Evolutionary conservation across 2,113 vertebrate genomes (phyloP), one percentile per base, ranked within the genome.

Genomic region (Mionectes macconnelli): DNA sequence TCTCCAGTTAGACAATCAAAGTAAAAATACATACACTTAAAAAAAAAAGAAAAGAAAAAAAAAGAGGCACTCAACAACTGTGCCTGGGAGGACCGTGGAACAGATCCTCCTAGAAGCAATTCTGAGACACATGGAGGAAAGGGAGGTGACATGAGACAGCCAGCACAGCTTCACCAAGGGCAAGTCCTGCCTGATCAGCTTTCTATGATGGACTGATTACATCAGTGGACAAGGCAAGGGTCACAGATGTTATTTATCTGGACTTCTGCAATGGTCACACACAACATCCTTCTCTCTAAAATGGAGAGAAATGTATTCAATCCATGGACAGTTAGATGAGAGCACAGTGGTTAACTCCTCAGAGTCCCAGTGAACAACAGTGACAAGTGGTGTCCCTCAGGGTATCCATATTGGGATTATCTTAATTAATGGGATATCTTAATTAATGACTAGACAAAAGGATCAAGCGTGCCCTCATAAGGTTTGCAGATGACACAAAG

Each of bases 301-400:
- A 1, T 44, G 27, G 44, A 28, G 27, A 66, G 5, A 50, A 31
- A 42, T 2, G 12, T 22, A 23, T 57, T 44, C 1, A 1, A 28
- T 57, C 8, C 6, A 11, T 2, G 1, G 19, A 23, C 15, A 23
- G 14, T 11, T 33, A 28, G 50, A 37, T 22, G 14, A 4, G 27
- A 59, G 37, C 24, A 11, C 35, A 39, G 7, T 39, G 35, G 37
- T 39, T 17, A 62, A 39, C 59, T 62, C 24, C 15, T 37, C 60
- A 39, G 60, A 45, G 37, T 44, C 22, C 19, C 12, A 59, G 1
- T 4, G 31, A 30, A 25, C 10, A 30, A 7, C 28, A 20, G 10
- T 24, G 28, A 78, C 56, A 63, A 62, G 40, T 35, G 24, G 17
- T 28, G 28, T 30, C 40, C n/a, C 14, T 35, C 31, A 59, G 59